phyloP scores from a whole-genome alignment of 2,888 invertebrate genomes.

The Amblyjoppa proteus region DNA sequence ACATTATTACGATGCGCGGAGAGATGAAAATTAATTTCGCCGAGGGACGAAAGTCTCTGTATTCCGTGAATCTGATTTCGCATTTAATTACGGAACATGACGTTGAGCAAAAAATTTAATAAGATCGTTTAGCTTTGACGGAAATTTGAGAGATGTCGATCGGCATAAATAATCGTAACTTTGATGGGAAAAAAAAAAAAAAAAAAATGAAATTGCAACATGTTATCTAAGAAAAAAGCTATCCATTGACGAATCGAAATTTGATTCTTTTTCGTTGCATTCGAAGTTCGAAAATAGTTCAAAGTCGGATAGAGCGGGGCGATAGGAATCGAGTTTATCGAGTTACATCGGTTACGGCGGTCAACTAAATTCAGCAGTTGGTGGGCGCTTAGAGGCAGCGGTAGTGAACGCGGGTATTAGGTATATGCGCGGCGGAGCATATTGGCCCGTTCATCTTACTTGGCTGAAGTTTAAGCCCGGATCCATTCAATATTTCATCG shows the following conservation, averaged over 20 bases:
- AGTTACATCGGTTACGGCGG: constrained; percentile 77
- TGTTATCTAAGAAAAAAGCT: not conserved
- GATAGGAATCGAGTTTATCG: constrained; percentile 77
- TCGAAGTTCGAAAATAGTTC: not conserved
- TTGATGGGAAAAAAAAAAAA: not conserved
- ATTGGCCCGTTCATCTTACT: constrained; percentile 82
- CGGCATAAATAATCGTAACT: not conserved
- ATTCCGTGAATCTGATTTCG: constrained; percentile 3
- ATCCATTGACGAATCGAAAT: not conserved
- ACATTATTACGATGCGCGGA: constrained; percentile 1
- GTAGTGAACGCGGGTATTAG: constrained; percentile 51
- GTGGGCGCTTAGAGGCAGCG: constrained; percentile 64
- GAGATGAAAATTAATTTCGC: constrained; percentile 20
- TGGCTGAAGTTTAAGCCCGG: constrained; percentile 75
- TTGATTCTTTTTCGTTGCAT: not conserved
- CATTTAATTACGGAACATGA: constrained; percentile 4
- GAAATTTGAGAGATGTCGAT: not conserved
- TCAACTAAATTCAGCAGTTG: constrained; percentile 80
- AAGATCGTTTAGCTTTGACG: not conserved
- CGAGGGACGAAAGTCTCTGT: not conserved
- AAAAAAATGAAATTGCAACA: not conserved
- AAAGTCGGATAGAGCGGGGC: constrained; percentile 64
- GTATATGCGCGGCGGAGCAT: constrained; percentile 76
- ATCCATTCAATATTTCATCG: constrained; percentile 79
- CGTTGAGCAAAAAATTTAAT: not conserved